Evolutionary conservation across 2,113 vertebrate genomes (phyloP).

Genomic region (Chiloscyllium plagiosum): DNA sequence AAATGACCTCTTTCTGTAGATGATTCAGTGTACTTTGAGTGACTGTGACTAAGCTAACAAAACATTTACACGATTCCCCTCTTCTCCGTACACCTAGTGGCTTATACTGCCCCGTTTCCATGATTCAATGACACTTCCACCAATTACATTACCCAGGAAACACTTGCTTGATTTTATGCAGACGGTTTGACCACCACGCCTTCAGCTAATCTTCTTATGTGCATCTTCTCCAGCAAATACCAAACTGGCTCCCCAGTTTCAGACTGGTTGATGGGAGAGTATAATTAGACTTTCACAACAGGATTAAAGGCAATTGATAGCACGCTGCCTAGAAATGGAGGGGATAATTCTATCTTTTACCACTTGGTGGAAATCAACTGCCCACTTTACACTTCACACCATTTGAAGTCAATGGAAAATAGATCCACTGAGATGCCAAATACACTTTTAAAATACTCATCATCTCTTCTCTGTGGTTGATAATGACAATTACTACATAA

Average conservation of each 20-base stretch:
- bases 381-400: not conserved
- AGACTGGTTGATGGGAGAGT: not conserved
- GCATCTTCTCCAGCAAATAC: not conserved
- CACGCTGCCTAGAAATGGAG: not conserved
- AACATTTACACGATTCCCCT: not conserved
- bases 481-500: not conserved
- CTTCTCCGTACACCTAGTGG: not conserved
- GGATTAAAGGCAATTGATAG: not conserved
- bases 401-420: not conserved
- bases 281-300: not conserved
- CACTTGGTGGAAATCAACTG: not conserved
- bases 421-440: not conserved
- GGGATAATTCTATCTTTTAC: not conserved
- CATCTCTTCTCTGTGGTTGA: not conserved
- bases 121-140: no score
- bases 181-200: no score
- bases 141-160: not conserved
- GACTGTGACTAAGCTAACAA: not conserved
- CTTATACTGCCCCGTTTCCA: not conserved
- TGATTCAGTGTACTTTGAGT: not conserved
- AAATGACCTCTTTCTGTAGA: not conserved
- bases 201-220: no score
- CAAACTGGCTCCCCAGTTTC: not conserved
- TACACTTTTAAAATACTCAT: not conserved
- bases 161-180: not conserved